Evolutionary conservation across 2,888 invertebrate species (phyloP), one percentile per base, ranked within the genome.

Genomic region (Tinea trinotella): DNA sequence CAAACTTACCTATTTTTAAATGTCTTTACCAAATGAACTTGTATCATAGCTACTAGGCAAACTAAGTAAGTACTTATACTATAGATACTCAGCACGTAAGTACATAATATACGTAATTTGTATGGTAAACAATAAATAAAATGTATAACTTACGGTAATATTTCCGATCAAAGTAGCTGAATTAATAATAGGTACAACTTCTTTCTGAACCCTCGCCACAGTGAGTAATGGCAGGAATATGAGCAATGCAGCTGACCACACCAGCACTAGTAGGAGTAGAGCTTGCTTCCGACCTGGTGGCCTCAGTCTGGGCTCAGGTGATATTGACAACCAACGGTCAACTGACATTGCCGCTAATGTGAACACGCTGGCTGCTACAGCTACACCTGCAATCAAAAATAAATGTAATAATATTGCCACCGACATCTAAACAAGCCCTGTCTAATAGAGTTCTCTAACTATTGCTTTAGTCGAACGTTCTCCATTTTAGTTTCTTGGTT

Each of bases 321-420:
- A 88, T 56, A 93, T 93, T 18, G 93, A 93, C 53, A 91, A 70
- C 74, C 91, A 92, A 10, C 93, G 86, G 67, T 93, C 93, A n/a
- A 93, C 87, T 40, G 93, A 92, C 91, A 93, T 92, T 0, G 91
- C 90, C 4, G 92, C 91, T 58, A 93, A 90, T 0, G 93, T 93
- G 68, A 93, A 93, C 34, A 93, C 91, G 62, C 93, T 93, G 3
- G 92, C 91, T 2, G 92, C 91, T 10, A 93, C 93, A 1, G 92
- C 89, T 17, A 92, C 91, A 57, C 92, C 93, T 93, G 75, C 0
- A 30, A 30, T n/a, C n/a, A n/a, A n/a, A n/a, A n/a, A n/a, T n/a
- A n/a, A n/a, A n/a, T n/a, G n/a, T n/a, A n/a, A n/a, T n/a, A n/a
- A n/a, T n/a, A n/a, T n/a, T n/a, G n/a, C n/a, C n/a, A n/a, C n/a